Evolutionary conservation across 2,113 vertebrate species (phyloP).

Genomic region (Microcebus ravelobensis): DNA sequence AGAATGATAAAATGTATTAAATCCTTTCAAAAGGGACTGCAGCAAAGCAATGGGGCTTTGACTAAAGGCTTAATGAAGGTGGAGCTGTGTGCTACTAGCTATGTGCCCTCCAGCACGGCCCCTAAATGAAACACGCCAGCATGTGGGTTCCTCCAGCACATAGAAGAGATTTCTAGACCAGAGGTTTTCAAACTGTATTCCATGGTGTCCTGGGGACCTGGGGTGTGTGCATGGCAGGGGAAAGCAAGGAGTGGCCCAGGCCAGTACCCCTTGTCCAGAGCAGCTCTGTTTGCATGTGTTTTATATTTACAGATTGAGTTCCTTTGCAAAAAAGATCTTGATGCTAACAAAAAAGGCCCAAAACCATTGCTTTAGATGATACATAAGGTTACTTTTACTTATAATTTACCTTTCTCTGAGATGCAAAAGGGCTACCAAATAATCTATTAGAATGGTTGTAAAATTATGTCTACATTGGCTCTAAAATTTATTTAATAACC

Average conservation of each 20-base stretch:
- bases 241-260: neutral
- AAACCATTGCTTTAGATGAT: neutral
- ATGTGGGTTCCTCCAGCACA: neutral
- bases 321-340: neutral
- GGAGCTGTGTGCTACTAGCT: neutral
- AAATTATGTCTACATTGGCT: neutral
- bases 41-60: neutral
- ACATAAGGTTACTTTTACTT: neutral
- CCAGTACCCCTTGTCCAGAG: neutral
- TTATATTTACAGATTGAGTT: neutral
- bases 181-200: neutral
- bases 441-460: neutral
- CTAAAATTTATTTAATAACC: neutral
- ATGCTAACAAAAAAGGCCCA: neutral
- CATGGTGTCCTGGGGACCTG: neutral
- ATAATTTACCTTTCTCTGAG: neutral
- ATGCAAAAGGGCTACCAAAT: neutral
- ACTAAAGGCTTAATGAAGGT: neutral
- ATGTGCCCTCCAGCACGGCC: neutral
- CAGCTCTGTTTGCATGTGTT: neutral
- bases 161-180: neutral
- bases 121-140: neutral
- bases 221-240: accelerated
- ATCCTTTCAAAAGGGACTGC: neutral
- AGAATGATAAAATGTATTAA: neutral